A percentile compares a stretch with the other conserved stretches of the same genome.
These are phyloP conservation scores for Meloidogyne floridensis DNA, from an alignment of 1,140 invertebrate genomes.

Conservation along the genomic window DNA sequence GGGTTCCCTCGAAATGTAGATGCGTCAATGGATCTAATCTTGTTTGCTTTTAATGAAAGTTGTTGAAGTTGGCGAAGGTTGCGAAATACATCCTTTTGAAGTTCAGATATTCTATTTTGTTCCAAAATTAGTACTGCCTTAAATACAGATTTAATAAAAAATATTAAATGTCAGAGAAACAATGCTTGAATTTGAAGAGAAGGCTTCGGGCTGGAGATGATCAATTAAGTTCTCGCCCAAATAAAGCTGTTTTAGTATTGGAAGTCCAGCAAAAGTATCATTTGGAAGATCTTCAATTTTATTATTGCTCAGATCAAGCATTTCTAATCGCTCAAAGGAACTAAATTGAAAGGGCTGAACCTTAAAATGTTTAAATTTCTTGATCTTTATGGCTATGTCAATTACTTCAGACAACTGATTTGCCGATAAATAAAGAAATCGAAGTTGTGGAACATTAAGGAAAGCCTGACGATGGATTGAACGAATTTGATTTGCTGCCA, in stretches of 20 bases:
- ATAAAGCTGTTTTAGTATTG: constrained; percentile 57
- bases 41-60: constrained; percentile 60
- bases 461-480: constrained; percentile 62
- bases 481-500: constrained; percentile 58
- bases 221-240: constrained; percentile 59
- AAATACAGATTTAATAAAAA: background rate
- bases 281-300: constrained; percentile 41
- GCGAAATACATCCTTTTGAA: constrained; percentile 51
- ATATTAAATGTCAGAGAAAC: background rate
- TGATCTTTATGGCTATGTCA: constrained; percentile 26
- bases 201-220: constrained; percentile 50
- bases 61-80: constrained; percentile 55
- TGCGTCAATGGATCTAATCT: constrained; percentile 55
- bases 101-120: constrained; percentile 47
- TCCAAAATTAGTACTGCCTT: constrained; percentile 54
- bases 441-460: constrained; percentile 60
- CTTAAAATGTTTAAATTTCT: background rate
- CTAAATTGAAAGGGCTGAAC: constrained; percentile 31
- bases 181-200: constrained; percentile 58
- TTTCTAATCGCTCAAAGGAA: constrained; percentile 63
- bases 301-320: constrained; percentile 63
- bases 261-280: constrained; percentile 56
- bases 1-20: constrained; percentile 60
- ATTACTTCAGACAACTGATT: constrained; percentile 52
- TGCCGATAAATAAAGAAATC: constrained; percentile 62